These are phyloP conservation scores for Drosophila limbata DNA, from an alignment of 2,888 invertebrate species.

Conservation along the genomic window DNA sequence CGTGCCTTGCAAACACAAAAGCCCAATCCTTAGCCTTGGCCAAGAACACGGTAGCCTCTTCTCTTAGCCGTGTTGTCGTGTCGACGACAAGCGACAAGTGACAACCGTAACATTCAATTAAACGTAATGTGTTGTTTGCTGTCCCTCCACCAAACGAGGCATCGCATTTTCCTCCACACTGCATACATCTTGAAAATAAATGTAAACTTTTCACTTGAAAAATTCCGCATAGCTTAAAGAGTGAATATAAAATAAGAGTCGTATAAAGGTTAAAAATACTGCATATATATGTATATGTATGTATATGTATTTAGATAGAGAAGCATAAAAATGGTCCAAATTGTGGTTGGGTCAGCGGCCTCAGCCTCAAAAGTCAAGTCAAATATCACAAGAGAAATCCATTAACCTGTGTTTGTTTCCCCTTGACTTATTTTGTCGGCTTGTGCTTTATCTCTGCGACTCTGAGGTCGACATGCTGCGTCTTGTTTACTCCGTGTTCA, in stretches of 20 bases:
- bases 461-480: conserved; percentile 18
- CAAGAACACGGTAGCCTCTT: conserved; percentile 12
- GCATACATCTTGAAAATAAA: conserved; percentile 67
- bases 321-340: conserved; percentile 9
- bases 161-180: neutral
- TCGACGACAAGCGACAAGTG: conserved; percentile 56
- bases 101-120: conserved; percentile 80
- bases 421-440: conserved; percentile 51
- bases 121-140: conserved; percentile 78
- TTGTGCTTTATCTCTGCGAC: conserved; percentile 37
- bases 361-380: conserved; percentile 46
- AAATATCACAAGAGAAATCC: conserved; percentile 80
- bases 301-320: conserved; percentile 9
- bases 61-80: conserved; percentile 27
- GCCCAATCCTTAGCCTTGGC: conserved; percentile 23
- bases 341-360: conserved; percentile 57
- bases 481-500: conserved; percentile 23
- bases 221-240: conserved; percentile 58
- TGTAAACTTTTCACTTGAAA: conserved; percentile 75
- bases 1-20: conserved; percentile 53
- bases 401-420: conserved; percentile 71
- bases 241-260: conserved; percentile 63
- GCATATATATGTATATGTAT: conserved; percentile 14
- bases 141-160: conserved; percentile 58
- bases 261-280: conserved; percentile 33